Evolutionary conservation across 1,140 invertebrate genomes (phyloP).

Genomic region (Bradysia coprophila): DNA sequence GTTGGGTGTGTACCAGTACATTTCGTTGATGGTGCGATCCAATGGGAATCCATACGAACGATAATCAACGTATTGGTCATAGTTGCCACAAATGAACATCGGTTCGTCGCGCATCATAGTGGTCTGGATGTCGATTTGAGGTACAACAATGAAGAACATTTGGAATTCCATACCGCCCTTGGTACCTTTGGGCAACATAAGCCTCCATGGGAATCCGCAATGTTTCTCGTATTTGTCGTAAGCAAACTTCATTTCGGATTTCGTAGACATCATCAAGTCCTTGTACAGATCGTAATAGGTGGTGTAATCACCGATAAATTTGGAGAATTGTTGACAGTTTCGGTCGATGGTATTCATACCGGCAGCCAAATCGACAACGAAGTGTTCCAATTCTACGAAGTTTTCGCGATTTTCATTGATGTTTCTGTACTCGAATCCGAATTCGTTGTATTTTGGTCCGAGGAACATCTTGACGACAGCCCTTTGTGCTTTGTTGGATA

Average conservation of each 20-base stretch:
- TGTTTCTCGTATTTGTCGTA: constrained; percentile 21
- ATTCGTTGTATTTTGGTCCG: constrained; percentile 34
- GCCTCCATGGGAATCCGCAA: constrained; percentile 36
- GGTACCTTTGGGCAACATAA: constrained; percentile 38
- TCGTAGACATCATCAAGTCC: constrained; percentile 22
- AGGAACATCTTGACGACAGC: constrained; percentile 35
- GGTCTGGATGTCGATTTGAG: constrained; percentile 20
- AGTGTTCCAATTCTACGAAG: constrained; percentile 34
- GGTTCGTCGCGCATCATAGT: constrained; percentile 15
- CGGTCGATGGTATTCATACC: constrained; percentile 36
- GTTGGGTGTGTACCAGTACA: constrained; percentile 30
- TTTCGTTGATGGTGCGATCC: constrained; percentile 34
- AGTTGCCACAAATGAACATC: constrained; percentile 20
- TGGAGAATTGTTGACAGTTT: constrained; percentile 28
- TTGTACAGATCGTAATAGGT: constrained; percentile 19
- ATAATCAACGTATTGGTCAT: constrained; percentile 25
- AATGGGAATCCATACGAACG: constrained; percentile 46
- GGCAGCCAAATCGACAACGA: constrained; percentile 28
- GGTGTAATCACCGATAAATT: constrained; percentile 24
- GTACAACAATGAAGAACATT: constrained; percentile 30
- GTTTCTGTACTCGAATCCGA: constrained; percentile 25
- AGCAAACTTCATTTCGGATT: constrained; percentile 16
- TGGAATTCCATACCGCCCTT: constrained; percentile 36
- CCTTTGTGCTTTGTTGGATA: constrained; percentile 31
- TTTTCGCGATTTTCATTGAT: constrained; percentile 28